Percentiles rank a stretch among this genome's conserved stretches.
phyloP scores from a whole-genome alignment of 2,888 invertebrate genomes.

The Watsonalla binaria region DNA sequence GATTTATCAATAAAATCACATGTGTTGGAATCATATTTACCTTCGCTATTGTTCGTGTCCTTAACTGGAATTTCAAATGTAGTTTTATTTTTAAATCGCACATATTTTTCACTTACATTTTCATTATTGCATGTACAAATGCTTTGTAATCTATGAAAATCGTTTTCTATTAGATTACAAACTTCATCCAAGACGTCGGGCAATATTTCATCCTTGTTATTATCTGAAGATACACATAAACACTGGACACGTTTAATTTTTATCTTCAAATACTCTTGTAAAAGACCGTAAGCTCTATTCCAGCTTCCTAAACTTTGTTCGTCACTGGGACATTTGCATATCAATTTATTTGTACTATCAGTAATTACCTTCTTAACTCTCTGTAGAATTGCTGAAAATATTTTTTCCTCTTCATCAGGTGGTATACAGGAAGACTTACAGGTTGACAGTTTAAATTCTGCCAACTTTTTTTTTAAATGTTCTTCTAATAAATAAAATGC shows the following conservation, averaged over 20 bases:
- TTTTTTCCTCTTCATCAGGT: conserved; percentile 43
- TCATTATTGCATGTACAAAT: conserved; percentile 36
- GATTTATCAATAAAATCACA: not conserved
- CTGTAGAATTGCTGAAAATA: conserved; percentile 44
- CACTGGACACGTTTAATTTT: conserved; percentile 63
- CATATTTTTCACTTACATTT: conserved; percentile 3
- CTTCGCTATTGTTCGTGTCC: conserved; percentile 16
- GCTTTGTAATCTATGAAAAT: conserved; percentile 56
- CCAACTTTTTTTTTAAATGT: conserved; percentile 51
- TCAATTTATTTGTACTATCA: conserved; percentile 39
- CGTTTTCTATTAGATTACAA: conserved; percentile 55
- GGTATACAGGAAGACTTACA: conserved; percentile 41
- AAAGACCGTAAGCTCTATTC: conserved; percentile 57
- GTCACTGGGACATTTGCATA: conserved; percentile 39
- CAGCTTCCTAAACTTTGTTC: conserved; percentile 43
- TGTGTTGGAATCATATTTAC: not conserved
- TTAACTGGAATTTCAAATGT: conserved; percentile 29
- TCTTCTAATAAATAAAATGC: conserved; percentile 58
- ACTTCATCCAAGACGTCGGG: conserved; percentile 52
- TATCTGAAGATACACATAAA: conserved; percentile 32
- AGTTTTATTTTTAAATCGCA: conserved; percentile 5
- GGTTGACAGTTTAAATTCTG: conserved; percentile 38
- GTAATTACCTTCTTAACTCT: conserved; percentile 57
- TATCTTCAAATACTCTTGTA: conserved; percentile 65
- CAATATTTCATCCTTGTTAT: conserved; percentile 32